Conservation (phyloP, 2,797 vertebrate species). For the Hybognathus amarus region DNA sequence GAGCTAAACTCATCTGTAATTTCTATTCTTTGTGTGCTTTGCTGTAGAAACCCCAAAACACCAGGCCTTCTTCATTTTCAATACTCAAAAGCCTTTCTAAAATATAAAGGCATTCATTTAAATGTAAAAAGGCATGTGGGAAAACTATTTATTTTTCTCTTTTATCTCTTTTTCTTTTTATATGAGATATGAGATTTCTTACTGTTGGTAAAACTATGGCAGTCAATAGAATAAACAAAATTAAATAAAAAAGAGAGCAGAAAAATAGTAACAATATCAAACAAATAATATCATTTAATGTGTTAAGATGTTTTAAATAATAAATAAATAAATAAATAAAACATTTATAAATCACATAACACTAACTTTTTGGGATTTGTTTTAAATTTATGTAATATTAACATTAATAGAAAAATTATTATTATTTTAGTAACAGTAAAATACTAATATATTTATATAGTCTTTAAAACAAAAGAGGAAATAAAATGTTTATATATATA, state of each 20-base stretch:
- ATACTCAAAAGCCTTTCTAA: neutral
- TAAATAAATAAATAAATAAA: no score
- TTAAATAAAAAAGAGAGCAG: neutral
- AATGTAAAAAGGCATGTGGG: neutral
- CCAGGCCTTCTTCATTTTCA: neutral
- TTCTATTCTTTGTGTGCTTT: conserved; percentile 8
- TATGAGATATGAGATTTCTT: neutral
- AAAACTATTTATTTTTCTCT: neutral
- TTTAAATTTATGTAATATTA: no score
- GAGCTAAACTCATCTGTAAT: conserved; percentile 5
- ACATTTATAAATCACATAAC: no score
- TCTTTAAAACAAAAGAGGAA: no score
- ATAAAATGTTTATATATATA: no score
- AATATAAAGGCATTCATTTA: neutral
- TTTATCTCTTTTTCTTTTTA: neutral
- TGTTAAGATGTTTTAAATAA: neutral
- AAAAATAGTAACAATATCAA: neutral
- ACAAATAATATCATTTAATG: neutral
- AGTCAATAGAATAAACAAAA: neutral
- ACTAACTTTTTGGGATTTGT: no score
- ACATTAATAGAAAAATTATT: no score
- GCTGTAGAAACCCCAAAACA: conserved; percentile 4
- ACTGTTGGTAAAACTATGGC: neutral
- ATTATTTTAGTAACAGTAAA: no score
- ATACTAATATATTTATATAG: no score